These are phyloP conservation scores for Gymnocephalus cernua DNA, from an alignment of 2,113 vertebrate genomes.

Conservation along the genomic window DNA sequence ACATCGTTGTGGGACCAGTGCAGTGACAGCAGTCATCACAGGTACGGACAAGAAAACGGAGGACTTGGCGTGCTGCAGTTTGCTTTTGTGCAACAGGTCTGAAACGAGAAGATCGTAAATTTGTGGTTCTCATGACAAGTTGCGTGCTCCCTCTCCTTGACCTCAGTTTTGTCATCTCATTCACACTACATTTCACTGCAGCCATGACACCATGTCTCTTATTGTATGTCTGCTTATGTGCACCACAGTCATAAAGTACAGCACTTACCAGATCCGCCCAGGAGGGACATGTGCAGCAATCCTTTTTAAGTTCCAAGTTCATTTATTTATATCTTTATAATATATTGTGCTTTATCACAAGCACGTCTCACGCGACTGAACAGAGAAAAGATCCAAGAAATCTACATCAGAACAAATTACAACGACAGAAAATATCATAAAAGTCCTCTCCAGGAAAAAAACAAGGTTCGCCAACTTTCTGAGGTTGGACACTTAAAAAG, in stretches of 20 bases:
- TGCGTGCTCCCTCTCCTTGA: slow-evolving; percentile 52
- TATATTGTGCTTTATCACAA: neutral
- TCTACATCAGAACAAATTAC: slow-evolving; percentile 13
- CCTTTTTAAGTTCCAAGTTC: slow-evolving; percentile 46
- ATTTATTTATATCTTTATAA: slow-evolving; percentile 27
- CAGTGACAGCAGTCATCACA: neutral
- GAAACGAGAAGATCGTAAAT: slow-evolving; percentile 49
- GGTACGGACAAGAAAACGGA: neutral
- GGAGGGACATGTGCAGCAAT: slow-evolving; percentile 11
- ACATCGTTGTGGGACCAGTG: neutral
- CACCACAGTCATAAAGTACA: slow-evolving; percentile 24
- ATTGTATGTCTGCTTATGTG: slow-evolving; percentile 30
- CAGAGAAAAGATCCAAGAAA: neutral
- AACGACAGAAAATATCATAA: neutral
- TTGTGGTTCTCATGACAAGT: slow-evolving; percentile 40
- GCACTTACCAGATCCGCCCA: slow-evolving; percentile 1
- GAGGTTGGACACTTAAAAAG: neutral
- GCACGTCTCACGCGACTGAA: neutral
- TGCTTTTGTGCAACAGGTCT: slow-evolving; percentile 11
- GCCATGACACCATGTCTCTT: slow-evolving; percentile 9
- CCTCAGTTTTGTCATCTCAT: slow-evolving; percentile 51
- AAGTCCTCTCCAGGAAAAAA: slow-evolving; percentile 13
- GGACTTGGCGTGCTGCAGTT: neutral
- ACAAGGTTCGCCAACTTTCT: slow-evolving; percentile 15
- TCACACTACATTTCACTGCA: slow-evolving; percentile 41